Conservation (phyloP, 53 echinoderm and acorn worm species). For the Mesocentrotus franciscanus region DNA sequence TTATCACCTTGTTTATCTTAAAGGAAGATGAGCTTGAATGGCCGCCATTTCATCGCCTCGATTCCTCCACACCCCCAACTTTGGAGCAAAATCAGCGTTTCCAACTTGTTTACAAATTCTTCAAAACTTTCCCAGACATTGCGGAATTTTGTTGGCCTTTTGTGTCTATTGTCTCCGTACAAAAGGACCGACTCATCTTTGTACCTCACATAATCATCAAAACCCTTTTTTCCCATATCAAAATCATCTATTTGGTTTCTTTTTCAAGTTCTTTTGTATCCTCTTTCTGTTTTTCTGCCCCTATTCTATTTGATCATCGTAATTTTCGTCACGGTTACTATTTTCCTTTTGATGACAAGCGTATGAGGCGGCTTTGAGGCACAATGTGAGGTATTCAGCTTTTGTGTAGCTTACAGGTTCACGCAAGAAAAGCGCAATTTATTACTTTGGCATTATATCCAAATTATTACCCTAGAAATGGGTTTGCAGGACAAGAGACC, state of each 20-base stretch:
- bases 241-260: background rate
- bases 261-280: slow-evolving; percentile 3
- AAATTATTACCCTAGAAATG: slow-evolving; percentile 22
- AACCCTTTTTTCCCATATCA: background rate
- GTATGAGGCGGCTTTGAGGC: background rate
- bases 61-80: background rate
- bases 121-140: slow-evolving; percentile 16
- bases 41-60: background rate
- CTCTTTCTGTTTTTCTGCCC: background rate
- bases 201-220: background rate
- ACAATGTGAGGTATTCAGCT: slow-evolving; percentile 11
- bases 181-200: background rate
- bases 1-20: background rate
- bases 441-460: slow-evolving; percentile 14
- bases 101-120: slow-evolving; percentile 23
- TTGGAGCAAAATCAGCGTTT: background rate
- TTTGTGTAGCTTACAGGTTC: background rate
- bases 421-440: background rate
- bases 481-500: background rate
- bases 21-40: background rate
- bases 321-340: slow-evolving; percentile 9
- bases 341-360: background rate
- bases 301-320: background rate
- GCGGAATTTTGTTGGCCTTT: slow-evolving; percentile 8
- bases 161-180: background rate